Evolutionary conservation across 2,888 invertebrate species (phyloP).

Genomic region (Cheilosia scutellata): DNA sequence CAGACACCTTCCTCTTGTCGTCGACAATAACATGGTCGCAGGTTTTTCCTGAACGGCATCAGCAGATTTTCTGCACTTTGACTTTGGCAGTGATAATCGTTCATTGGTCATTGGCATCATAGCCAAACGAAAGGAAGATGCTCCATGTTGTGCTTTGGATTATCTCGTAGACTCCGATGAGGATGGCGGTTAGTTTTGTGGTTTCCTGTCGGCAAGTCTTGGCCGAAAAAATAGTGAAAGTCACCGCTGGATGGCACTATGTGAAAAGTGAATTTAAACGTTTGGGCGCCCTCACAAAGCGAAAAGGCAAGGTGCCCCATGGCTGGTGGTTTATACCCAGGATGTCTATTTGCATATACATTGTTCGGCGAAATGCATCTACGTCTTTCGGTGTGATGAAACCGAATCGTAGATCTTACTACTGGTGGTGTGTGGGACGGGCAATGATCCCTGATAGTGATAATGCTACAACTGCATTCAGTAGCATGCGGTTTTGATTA

Average conservation of each 20-base stretch:
- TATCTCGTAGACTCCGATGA: slow-evolving; percentile 29
- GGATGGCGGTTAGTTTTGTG: slow-evolving; percentile 13
- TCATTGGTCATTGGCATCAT: slow-evolving; percentile 38
- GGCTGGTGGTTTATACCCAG: slow-evolving; percentile 8
- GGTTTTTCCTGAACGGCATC: slow-evolving; percentile 53
- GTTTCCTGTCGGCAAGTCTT: slow-evolving; percentile 48
- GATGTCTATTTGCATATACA: slow-evolving; percentile 23
- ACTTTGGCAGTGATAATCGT: slow-evolving; percentile 70
- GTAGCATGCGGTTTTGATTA: slow-evolving; percentile 40
- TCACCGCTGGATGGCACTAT: slow-evolving; percentile 14
- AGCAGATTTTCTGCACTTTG: slow-evolving; percentile 64
- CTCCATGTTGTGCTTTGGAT: slow-evolving; percentile 49
- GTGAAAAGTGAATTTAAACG: slow-evolving; percentile 53
- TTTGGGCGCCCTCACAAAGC: slow-evolving; percentile 21
- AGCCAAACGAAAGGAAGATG: slow-evolving; percentile 55
- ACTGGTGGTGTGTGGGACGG: slow-evolving; percentile 1
- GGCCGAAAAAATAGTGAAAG: slow-evolving; percentile 58
- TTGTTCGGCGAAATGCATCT: not conserved
- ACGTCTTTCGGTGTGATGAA: slow-evolving; percentile 14
- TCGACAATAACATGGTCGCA: slow-evolving; percentile 55
- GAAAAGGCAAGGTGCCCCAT: slow-evolving; percentile 24
- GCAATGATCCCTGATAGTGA: slow-evolving; percentile 30
- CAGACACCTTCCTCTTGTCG: slow-evolving; percentile 43
- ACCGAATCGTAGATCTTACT: not conserved
- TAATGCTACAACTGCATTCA: slow-evolving; percentile 31